Evolutionary conservation across 2,113 vertebrate genomes (phyloP).

Genomic region (Tachycineta bicolor): DNA sequence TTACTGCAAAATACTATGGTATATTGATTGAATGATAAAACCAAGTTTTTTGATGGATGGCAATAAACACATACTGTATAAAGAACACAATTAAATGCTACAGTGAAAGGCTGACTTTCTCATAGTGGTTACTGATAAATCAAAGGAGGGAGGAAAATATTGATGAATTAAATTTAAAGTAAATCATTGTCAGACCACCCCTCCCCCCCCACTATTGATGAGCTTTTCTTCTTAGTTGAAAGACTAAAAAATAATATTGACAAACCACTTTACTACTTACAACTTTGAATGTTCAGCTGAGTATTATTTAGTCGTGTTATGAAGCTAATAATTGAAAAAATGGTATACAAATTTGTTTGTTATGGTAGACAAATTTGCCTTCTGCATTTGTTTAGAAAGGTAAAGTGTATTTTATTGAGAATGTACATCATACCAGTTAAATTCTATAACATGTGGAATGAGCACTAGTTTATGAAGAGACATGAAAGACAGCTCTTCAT

Average conservation of each 20-base stretch:
- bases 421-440: background rate
- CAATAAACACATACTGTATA: conserved; percentile 8
- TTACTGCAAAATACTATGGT: conserved; percentile 36
- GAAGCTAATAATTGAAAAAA: background rate
- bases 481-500: background rate
- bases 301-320: background rate
- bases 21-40: conserved; percentile 27
- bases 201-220: background rate
- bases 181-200: background rate
- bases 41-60: background rate
- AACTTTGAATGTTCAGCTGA: background rate
- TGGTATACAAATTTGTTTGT: background rate
- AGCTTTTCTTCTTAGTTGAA: background rate
- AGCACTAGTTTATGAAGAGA: background rate
- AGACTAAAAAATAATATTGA: background rate
- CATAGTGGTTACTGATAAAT: conserved; percentile 38
- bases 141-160: background rate
- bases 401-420: background rate
- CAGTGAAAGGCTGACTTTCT: background rate
- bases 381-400: background rate
- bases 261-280: background rate
- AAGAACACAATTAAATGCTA: background rate
- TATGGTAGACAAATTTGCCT: background rate
- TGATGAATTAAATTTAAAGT: conserved; percentile 22
- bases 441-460: fast-evolving